Conservation (phyloP, 2,888 invertebrate species). For the Troides helena region DNA sequence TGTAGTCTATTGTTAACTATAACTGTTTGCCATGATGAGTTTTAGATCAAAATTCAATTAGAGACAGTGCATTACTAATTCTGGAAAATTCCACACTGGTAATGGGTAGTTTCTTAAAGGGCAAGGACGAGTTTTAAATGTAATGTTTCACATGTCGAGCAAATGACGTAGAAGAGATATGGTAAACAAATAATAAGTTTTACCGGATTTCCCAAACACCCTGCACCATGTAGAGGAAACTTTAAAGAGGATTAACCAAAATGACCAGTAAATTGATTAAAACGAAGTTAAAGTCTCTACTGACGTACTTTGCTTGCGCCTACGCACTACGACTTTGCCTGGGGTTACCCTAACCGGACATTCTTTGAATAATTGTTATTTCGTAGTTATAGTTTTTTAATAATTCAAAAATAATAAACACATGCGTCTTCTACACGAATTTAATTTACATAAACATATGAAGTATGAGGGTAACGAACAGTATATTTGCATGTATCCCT, state of each 20-base stretch:
- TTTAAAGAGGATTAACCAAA: constrained; percentile 22
- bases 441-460: not conserved
- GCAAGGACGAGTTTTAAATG: not conserved
- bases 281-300: not conserved
- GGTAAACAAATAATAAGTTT: not conserved
- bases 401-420: constrained; percentile 4
- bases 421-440: not conserved
- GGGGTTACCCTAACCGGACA: constrained; percentile 16
- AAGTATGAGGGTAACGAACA: no score
- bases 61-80: not conserved
- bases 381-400: constrained; percentile 12
- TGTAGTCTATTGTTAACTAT: not conserved
- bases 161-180: not conserved
- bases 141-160: not conserved
- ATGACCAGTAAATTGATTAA: constrained; percentile 4
- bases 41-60: not conserved
- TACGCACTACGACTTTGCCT: constrained; percentile 10
- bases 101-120: not conserved
- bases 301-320: constrained; percentile 15
- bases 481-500: no score
- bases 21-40: no score
- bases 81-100: not conserved
- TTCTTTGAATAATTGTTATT: constrained; percentile 48
- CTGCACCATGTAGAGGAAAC: constrained; percentile 11
- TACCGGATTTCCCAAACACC: constrained; percentile 16